Evolutionary conservation across 2,797 vertebrate species (phyloP), one percentile per base, ranked within the genome.

Genomic region (Crenichthys baileyi): DNA sequence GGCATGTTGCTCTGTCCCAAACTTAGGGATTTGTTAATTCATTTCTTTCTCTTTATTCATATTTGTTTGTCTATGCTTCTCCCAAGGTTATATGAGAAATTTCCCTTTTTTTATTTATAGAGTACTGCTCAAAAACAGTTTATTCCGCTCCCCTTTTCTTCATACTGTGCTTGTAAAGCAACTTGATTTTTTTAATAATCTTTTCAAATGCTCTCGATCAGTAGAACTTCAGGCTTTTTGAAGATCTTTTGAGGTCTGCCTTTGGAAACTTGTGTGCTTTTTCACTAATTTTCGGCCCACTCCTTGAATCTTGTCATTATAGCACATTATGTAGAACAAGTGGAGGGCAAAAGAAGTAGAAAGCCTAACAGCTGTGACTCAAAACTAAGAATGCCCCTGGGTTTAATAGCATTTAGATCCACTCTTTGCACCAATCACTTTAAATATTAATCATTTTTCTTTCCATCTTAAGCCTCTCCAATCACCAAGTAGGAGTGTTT

Each of bases 1-100:
- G 31, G 39, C 70, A 15, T 60, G 36, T 56, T 83, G 41, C 18
- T 70, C 26, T 55, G n/a, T 85, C 7, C 29, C 55, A 78, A 79
- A 61, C 65, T 26, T 73, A 41, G 0, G 13, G 7, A 72, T 58
- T 60, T 80, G 48, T 41, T 75, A 2, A 72, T 81, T 31, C 41
- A 50, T 76, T 76, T 46, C 70, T 56, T 24, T 20, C 36, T 9
- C 26, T 46, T 55, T 22, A 55, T 73, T 81, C 61, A 75, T 16
- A 50, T 46, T 67, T 58, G 58, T 58, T 72, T 56, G n/a, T 63
- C 16, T 36, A 16, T 55, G 50, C 36, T 67, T 50, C 79, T 65
- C 15, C 26, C 11, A 46, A 44, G 36, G 72, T 63, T 44, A 41
- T 55, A 7, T 5, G 11, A 46, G 13, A 70, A 44, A 46, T 26